Base-by-base conservation (phyloP, 2,797 vertebrate genomes). In the Tokudaia muenninki region DNA sequence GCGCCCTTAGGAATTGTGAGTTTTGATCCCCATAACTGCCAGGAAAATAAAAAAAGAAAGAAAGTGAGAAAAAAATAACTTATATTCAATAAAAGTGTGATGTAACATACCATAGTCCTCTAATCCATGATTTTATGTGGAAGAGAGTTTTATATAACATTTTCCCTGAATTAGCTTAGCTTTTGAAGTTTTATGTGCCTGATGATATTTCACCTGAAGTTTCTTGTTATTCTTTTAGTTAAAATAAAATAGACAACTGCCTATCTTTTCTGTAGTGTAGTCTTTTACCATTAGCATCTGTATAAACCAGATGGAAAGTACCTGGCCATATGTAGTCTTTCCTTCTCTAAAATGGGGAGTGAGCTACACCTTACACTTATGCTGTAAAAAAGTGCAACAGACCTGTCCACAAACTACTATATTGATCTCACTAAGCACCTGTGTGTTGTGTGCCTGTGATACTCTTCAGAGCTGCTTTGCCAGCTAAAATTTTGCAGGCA, bases 131-230 rank as follows among this genome's bases (percentile, higher is more conserved):
- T 72, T 52, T 26, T 90, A 55, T 12, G 0, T n/a, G 65, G 37
- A 94, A 55, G 59, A 90, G 44, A 83, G 55, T 88, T 57, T 67
- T 72, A 22, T 3, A 37, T 95, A 41, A 55, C 29, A 44, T 74
- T 78, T 63, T 50, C 21, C 59, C 22, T 44, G 83, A 74, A 13
- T 95, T 79, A 83, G 3, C 6, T 81, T 37, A 87, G 50, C 12
- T 16, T 72, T 81, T 93, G 19, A 52, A 80, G 83, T 78, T 95
- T 90, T 86, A 8, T 88, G 44, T 95, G 55, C 72, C 84, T 29
- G 57, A 91, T 92, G 59, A 89, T 41, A n/a, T 86, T 79, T 55
- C 10, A 44, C 41, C 17, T 63, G 21, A 87, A 88, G 70, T 65
- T 90, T 93, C 29, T 31, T 82, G 17, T 67, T 77, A 79, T 70